Conservation (phyloP, 2,113 vertebrate species). For the Lycaon pictus region DNA sequence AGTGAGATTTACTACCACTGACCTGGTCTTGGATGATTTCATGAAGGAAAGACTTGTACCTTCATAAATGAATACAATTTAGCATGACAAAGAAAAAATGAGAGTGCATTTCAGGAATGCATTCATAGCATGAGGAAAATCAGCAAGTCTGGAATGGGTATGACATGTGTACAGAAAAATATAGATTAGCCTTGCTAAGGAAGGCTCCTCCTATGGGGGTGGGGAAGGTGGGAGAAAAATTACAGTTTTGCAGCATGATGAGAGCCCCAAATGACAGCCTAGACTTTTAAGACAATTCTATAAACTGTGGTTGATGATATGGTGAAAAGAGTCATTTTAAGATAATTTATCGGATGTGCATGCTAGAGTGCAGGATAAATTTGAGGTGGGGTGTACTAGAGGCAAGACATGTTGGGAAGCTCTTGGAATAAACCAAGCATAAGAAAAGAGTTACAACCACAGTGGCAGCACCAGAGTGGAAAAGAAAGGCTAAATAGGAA, state of each 20-base stretch:
- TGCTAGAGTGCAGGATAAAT: neutral
- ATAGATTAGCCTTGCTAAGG: neutral
- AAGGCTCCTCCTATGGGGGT: neutral
- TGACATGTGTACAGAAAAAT: neutral
- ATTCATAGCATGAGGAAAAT: conserved; percentile 19
- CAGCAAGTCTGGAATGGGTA: neutral
- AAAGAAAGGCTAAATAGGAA: neutral
- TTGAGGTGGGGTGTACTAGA: neutral
- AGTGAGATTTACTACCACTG: neutral
- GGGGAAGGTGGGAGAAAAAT: conserved; percentile 29
- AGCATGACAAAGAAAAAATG: neutral
- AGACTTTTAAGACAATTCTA: conserved; percentile 65
- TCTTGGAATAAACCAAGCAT: neutral
- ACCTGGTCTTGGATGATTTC: neutral
- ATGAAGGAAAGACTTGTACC: neutral
- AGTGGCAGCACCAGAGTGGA: neutral
- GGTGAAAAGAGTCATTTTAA: conserved; percentile 41
- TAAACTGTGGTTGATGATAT: neutral
- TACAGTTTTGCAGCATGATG: neutral
- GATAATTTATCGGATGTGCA: neutral
- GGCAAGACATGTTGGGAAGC: neutral
- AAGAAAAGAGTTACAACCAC: neutral
- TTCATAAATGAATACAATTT: neutral
- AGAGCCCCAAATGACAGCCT: conserved; percentile 3
- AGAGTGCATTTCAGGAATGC: neutral